Base-by-base conservation (phyloP, 2,888 invertebrate genomes). In the Acanthacorydalis orientalis region DNA sequence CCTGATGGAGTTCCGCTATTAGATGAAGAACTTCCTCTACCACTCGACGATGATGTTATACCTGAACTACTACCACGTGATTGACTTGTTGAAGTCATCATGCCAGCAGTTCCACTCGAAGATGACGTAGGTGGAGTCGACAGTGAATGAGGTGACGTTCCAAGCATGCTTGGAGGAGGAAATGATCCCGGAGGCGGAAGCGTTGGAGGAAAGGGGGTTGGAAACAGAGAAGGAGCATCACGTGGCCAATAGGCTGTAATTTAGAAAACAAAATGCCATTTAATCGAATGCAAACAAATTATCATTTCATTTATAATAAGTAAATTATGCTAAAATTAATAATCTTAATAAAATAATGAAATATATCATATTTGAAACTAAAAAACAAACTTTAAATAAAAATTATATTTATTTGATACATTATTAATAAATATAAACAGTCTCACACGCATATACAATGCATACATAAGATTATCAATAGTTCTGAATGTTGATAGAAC, bases 171-270 rank as follows among this genome's bases (percentile, higher is more conserved):
- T 54, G 65, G 67, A n/a, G 63, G 61, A 33, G 51, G 67, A 50
- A 31, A 66, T 61, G 55, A 64, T 55, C 41, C 65, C 62, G 49
- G 64, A 63, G 44, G 65, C 63, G 47, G 65, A 65, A 47, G 64
- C 64, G 35, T 65, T 59, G 45, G 68, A 65, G 47, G 67, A 64
- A 50, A 66, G 64, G 12, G 66, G 64, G 37, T 63, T 64, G 48
- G 63, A 62, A 7, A 63, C 65, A 66, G 55, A 65, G 66, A 64
- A 64, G 60, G 57, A 38, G 66, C 69, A 65, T 78, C 78, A 57
- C 86, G 74, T 31, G 84, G 84, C 87, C 86, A 87, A 69, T 86
- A 87, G 51, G 86, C 86, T 85, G 70, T 23, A 23, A 23, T 4
- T 23, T 23, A 23, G 6, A 23, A 31, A 72, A 68, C 55, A 50